Percentiles rank a stretch among this genome's conserved stretches.
phyloP scores from a whole-genome alignment of 2,888 invertebrate genomes.

The Orthonevra nobilis region DNA sequence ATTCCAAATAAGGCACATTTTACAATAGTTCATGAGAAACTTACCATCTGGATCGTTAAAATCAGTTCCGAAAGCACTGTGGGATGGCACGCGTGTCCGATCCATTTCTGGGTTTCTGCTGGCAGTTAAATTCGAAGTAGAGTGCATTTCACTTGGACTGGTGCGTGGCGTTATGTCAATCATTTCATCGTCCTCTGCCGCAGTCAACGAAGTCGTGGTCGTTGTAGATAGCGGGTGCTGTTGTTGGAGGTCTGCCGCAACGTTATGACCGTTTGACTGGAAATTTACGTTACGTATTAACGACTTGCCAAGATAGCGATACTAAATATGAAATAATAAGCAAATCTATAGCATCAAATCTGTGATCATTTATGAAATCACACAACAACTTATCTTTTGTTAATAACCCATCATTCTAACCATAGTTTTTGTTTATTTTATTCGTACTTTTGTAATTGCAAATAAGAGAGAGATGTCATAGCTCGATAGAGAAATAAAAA shows the following conservation, averaged over 20 bases:
- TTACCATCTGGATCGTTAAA: slow-evolving; percentile 72
- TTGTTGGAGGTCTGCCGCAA: slow-evolving; percentile 75
- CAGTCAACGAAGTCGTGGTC: slow-evolving; percentile 75
- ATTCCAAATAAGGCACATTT: too few species aligned
- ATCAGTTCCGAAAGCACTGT: slow-evolving; percentile 78
- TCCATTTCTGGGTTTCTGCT: slow-evolving; percentile 77
- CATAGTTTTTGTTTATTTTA: too few species aligned
- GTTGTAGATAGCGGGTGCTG: slow-evolving; percentile 72
- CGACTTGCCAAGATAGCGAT: slow-evolving; percentile 58
- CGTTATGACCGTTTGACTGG: slow-evolving; percentile 77
- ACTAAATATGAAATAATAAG: slow-evolving; percentile 52
- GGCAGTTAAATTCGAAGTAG: slow-evolving; percentile 72
- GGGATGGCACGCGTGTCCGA: slow-evolving; percentile 78
- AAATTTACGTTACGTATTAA: slow-evolving; percentile 69
- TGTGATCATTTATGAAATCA: not conserved
- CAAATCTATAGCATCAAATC: not conserved
- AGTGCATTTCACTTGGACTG: slow-evolving; percentile 76
- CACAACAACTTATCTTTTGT: not conserved
- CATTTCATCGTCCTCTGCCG: slow-evolving; percentile 84
- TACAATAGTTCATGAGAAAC: too few species aligned
- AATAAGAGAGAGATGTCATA: too few species aligned
- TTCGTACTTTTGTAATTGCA: too few species aligned
- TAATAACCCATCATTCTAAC: too few species aligned
- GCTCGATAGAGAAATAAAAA: too few species aligned
- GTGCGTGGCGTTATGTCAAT: slow-evolving; percentile 84